A percentile compares a stretch with the other conserved stretches of the same genome.
These are phyloP conservation scores for Hydractinia symbiolongicarpus DNA, from an alignment of 30 jellyfish, hydroid and myxozoan genomes.

Conservation along the genomic window DNA sequence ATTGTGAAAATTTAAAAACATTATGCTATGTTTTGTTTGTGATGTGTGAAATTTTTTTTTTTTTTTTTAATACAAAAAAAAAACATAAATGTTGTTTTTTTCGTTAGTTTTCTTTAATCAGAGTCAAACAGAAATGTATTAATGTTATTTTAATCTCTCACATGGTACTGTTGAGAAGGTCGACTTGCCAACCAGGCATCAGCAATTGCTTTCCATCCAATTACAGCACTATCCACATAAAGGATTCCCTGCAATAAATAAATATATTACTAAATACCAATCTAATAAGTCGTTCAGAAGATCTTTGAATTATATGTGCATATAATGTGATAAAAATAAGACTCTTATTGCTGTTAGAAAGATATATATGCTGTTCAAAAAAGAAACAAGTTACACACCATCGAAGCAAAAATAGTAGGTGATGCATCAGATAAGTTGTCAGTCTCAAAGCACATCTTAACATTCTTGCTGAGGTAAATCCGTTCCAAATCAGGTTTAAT, in stretches of 20 bases:
- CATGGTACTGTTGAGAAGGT: conserved; percentile 58
- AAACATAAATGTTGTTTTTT: neutral
- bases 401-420: conserved; percentile 54
- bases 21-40: no score
- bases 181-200: conserved; percentile 72
- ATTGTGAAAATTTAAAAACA: no score
- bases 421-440: conserved; percentile 47
- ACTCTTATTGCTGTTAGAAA: neutral
- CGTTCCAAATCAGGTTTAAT: conserved; percentile 19
- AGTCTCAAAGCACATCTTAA: conserved; percentile 51
- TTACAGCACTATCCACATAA: conserved; percentile 57
- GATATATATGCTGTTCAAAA: neutral
- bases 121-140: no score
- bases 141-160: neutral
- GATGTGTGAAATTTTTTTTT: no score
- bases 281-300: neutral
- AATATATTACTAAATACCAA: neutral
- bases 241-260: conserved; percentile 43
- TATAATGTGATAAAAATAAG: no score
- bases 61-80: neutral
- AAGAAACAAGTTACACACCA: conserved; percentile 38
- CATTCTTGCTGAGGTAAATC: conserved; percentile 36
- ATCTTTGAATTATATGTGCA: no score
- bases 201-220: conserved; percentile 92
- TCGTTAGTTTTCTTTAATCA: no score